These are phyloP conservation scores for Malacosoma neustria DNA, from an alignment of 2,888 invertebrate species.

Conservation along the genomic window DNA sequence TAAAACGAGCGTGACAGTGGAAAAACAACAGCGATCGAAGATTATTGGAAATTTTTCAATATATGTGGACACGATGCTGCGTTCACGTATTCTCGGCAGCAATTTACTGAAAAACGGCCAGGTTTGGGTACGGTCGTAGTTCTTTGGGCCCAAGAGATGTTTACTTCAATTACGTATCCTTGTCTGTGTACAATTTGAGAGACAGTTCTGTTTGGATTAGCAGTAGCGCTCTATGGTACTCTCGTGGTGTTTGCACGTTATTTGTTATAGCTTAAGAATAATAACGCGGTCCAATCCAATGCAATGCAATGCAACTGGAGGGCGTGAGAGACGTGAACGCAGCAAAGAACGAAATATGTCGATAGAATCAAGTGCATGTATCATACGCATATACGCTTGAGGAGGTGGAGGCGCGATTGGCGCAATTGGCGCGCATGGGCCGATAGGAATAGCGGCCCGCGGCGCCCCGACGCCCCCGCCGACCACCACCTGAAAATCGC, in stretches of 20 bases:
- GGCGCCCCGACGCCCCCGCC: not conserved
- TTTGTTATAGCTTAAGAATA: too few species aligned
- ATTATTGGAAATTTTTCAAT: not conserved
- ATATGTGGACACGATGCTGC: not conserved
- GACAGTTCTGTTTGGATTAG: too few species aligned
- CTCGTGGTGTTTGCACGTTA: too few species aligned
- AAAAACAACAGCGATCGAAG: not conserved
- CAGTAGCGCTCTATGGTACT: too few species aligned
- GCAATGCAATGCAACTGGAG: too few species aligned
- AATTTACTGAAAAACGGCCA: not conserved
- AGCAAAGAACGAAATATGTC: not conserved
- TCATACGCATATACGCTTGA: conserved; percentile 1
- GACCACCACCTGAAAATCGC: conserved; percentile 23
- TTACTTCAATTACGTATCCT: too few species aligned
- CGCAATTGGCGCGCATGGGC: too few species aligned
- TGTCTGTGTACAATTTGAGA: too few species aligned
- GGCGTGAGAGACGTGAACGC: not conserved
- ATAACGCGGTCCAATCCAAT: too few species aligned
- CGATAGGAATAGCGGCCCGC: not conserved
- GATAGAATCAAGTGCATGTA: not conserved
- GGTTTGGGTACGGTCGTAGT: too few species aligned
- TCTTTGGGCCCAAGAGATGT: too few species aligned
- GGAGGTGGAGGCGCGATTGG: not conserved
- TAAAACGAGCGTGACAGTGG: not conserved
- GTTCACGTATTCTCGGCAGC: not conserved